Conservation (phyloP, 2,888 invertebrate genomes). For the Diaprepes abbreviatus region DNA sequence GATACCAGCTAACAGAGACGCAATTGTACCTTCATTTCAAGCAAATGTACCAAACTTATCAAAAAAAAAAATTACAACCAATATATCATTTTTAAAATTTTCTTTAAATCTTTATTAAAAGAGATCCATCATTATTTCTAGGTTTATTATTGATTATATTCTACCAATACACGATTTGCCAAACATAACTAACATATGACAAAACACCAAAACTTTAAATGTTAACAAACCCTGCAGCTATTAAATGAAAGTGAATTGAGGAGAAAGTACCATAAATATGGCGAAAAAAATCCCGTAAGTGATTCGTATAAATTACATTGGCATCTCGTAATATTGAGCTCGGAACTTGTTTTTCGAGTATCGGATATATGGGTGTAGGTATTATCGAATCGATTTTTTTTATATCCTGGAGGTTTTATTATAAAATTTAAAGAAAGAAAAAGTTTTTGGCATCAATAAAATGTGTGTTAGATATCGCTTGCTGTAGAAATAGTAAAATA, state of each 20-base stretch:
- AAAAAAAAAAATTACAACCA: too few relatives aligned
- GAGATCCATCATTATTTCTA: too few relatives aligned
- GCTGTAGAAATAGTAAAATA: too few relatives aligned
- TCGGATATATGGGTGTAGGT: constrained; percentile 13
- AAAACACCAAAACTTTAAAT: constrained; percentile 3
- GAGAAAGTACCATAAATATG: constrained; percentile 29
- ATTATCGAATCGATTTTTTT: constrained; percentile 2
- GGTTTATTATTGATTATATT: too few relatives aligned
- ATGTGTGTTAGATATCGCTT: background rate
- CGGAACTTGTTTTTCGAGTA: constrained; percentile 11
- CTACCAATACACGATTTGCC: too few relatives aligned
- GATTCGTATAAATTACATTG: constrained; percentile 10
- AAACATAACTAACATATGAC: constrained; percentile 10
- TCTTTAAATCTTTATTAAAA: too few relatives aligned
- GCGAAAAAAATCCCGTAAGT: constrained; percentile 8
- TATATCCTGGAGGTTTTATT: background rate
- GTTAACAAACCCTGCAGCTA: background rate
- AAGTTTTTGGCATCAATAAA: background rate
- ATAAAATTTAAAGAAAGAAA: constrained; percentile 1
- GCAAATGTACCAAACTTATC: too few relatives aligned
- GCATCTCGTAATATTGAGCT: constrained; percentile 27
- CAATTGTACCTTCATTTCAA: too few relatives aligned
- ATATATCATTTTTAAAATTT: too few relatives aligned
- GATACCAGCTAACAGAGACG: too few relatives aligned
- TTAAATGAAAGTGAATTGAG: constrained; percentile 35